Evolutionary conservation across 1,140 invertebrate species (phyloP).

Genomic region (Rhopalosiphum padi): DNA sequence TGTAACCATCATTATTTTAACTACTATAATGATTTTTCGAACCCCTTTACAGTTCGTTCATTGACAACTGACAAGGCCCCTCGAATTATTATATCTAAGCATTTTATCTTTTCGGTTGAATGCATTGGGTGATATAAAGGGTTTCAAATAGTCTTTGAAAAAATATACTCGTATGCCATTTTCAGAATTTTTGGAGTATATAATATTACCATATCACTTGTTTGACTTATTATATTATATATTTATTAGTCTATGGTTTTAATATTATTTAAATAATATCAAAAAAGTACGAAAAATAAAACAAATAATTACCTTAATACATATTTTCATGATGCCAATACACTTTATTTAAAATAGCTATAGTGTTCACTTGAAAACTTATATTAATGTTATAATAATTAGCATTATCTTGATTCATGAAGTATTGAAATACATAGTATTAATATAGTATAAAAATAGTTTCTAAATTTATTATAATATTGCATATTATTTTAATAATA

Average conservation of each 20-base stretch:
- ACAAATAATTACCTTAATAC: background rate
- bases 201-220: background rate
- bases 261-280: background rate
- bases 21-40: background rate
- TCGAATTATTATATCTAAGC: background rate
- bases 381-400: too few relatives aligned
- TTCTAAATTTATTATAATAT: too few relatives aligned
- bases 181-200: background rate
- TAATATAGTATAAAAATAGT: too few relatives aligned
- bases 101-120: conserved; percentile 25
- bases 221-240: background rate
- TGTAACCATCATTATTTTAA: background rate
- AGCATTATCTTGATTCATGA: too few relatives aligned
- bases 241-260: background rate
- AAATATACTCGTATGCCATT: background rate
- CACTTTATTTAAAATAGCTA: background rate
- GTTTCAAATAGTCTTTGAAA: background rate
- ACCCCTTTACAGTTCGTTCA: background rate
- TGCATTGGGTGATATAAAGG: background rate
- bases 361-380: too few relatives aligned
- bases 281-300: background rate
- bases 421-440: too few relatives aligned
- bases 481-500: too few relatives aligned
- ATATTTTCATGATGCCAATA: background rate
- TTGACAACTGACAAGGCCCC: background rate